A percentile compares a stretch with the other conserved stretches of the same genome.
Conservation (phyloP, 2,113 vertebrate genomes). For the Alosa alosa region DNA sequence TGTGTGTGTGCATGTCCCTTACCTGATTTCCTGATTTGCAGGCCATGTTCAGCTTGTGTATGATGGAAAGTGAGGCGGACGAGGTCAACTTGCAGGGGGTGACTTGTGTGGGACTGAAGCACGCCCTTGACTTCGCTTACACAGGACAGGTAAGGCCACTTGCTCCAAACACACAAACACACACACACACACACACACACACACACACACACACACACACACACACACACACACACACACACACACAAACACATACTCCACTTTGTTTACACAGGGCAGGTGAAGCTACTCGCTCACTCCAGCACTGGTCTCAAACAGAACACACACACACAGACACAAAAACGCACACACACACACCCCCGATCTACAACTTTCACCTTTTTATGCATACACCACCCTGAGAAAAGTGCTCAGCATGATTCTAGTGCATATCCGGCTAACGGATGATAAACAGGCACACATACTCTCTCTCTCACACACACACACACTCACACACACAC, state of each 20-base stretch:
- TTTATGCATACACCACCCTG: too few relatives aligned
- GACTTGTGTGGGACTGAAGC: slow-evolving; percentile 90
- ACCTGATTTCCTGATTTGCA: slow-evolving; percentile 46
- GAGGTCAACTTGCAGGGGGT: slow-evolving; percentile 93
- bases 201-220: too few relatives aligned
- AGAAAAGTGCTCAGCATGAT: too few relatives aligned
- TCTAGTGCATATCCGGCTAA: neutral
- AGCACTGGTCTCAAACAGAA: too few relatives aligned
- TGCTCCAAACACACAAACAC: neutral
- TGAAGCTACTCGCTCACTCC: slow-evolving; percentile 60
- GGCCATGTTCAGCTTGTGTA: slow-evolving; percentile 99
- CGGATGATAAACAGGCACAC: too few relatives aligned
- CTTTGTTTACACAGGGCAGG: slow-evolving; percentile 97
- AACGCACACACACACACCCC: neutral
- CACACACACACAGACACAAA: neutral
- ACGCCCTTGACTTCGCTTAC: slow-evolving; percentile 95
- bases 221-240: too few relatives aligned
- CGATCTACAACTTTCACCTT: too few relatives aligned
- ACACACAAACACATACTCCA: slow-evolving; percentile 55
- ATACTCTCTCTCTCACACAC: too few relatives aligned
- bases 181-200: too few relatives aligned
- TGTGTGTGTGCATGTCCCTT: slow-evolving; percentile 39
- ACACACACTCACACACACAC: too few relatives aligned
- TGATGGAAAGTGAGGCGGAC: slow-evolving; percentile 97
- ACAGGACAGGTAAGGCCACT: slow-evolving; percentile 87